phyloP scores from a whole-genome alignment of 1,140 invertebrate genomes.

The Scaptomyza pallida region DNA sequence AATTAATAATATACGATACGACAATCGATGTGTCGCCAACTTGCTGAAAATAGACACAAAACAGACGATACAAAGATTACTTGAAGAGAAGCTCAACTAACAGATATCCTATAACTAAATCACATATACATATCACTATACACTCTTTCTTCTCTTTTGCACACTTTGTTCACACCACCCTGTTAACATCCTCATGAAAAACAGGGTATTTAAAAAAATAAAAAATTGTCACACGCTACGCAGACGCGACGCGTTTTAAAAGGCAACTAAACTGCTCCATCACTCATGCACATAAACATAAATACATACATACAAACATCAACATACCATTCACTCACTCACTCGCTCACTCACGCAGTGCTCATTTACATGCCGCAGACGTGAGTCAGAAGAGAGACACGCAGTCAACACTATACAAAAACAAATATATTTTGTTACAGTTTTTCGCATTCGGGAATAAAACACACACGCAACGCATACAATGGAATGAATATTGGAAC shows the following conservation, averaged over 20 bases:
- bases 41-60: conserved; percentile 72
- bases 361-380: conserved; percentile 72
- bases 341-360: conserved; percentile 17
- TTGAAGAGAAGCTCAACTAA: neutral
- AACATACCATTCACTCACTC: neutral
- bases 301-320: neutral
- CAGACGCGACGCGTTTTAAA: conserved; percentile 54
- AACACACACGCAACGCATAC: conserved; percentile 7
- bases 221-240: conserved; percentile 74
- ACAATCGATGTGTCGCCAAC: conserved; percentile 67
- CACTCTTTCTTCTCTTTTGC: neutral
- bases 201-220: conserved; percentile 44
- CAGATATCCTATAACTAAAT: conserved; percentile 12
- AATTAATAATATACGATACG: conserved; percentile 63
- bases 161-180: neutral
- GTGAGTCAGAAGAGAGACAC: conserved; percentile 60
- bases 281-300: conserved; percentile 42
- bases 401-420: conserved; percentile 11
- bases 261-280: conserved; percentile 44
- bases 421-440: conserved; percentile 42
- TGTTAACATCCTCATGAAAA: neutral
- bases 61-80: conserved; percentile 37
- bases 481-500: conserved; percentile 21
- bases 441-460: conserved; percentile 6
- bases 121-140: neutral